Base-by-base conservation (phyloP, 2,888 invertebrate species). In the Parnassius glacialis region DNA sequence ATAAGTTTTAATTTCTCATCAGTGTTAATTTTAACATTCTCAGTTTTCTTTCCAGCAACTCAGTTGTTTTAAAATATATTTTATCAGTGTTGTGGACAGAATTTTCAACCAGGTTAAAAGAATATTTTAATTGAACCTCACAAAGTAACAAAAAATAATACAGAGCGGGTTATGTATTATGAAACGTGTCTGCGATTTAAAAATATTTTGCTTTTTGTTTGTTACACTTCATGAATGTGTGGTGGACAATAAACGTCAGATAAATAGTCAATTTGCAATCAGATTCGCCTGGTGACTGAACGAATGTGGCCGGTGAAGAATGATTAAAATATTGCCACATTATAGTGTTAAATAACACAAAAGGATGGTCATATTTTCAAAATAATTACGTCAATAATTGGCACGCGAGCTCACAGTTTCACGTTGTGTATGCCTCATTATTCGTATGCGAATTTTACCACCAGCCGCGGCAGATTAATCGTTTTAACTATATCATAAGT, bases 351-450 rank as follows among this genome's bases (percentile, higher is more conserved):
- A 90, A 88, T 85, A 86, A 83, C 79, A 82, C 83, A 86, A 85
- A 85, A 83, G 80, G 79, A 76, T 65, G 78, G 81, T 81, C 83
- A 90, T 90, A 90, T 87, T 87, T 91, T 90, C 81, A 87, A 89
- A 85, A 89, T 90, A 90, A 90, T 89, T 87, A 88, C 90, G 84
- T 84, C 87, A 88, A 91, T 91, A 91, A 91, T 90, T 90, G 90
- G 89, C 89, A 89, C 87, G 87, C 84, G 81, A 83, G 80, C 68
- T 64, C 70, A 75, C 74, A 75, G 76, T 77, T 78, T 79, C 51
- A 41, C 43, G 50, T 73, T 73, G 75, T 77, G 79, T 81, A 80
- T 84, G 75, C 85, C 85, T 86, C 85, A 86, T 90, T 90, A 90
- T 84, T 83, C 81, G 74, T 69, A 77, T 78, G 72, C 67, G 79